Evolutionary conservation across 1,140 invertebrate genomes (phyloP).

Genomic region (roundworm (Caenorhabditis elegans)): DNA sequence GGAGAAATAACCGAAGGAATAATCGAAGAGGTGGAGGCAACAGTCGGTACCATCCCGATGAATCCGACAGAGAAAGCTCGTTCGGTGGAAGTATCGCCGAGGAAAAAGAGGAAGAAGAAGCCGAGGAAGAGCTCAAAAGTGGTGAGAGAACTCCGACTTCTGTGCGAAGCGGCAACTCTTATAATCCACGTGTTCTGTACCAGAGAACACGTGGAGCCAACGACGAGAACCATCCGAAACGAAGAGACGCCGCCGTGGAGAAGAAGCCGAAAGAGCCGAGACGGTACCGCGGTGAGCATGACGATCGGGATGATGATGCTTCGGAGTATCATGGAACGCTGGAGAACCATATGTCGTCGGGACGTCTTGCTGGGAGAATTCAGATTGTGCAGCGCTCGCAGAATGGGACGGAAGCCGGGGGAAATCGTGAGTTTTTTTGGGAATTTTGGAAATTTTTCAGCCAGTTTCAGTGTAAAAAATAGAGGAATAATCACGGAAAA

Average conservation of each 20-base stretch:
- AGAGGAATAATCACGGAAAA: no score
- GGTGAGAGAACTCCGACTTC: constrained; percentile 8
- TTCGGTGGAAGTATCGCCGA: neutral
- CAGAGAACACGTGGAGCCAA: neutral
- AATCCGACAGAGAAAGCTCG: neutral
- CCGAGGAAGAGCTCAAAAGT: neutral
- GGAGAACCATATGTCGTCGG: neutral
- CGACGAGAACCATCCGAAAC: neutral
- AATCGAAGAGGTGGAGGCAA: neutral
- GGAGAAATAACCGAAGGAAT: no score
- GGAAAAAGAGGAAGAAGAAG: neutral
- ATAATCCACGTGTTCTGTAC: neutral
- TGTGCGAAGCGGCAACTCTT: neutral
- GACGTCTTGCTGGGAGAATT: neutral
- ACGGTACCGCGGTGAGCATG: neutral
- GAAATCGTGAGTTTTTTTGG: neutral
- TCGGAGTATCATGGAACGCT: neutral
- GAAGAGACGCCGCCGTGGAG: no score
- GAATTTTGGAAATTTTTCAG: no score
- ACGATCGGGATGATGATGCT: neutral
- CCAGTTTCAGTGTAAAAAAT: no score
- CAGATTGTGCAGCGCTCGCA: neutral
- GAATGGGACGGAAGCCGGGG: neutral
- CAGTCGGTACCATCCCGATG: neutral
- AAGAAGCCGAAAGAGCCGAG: neutral